phyloP scores from a whole-genome alignment of 2,113 vertebrate genomes.

The Sorex araneus region DNA sequence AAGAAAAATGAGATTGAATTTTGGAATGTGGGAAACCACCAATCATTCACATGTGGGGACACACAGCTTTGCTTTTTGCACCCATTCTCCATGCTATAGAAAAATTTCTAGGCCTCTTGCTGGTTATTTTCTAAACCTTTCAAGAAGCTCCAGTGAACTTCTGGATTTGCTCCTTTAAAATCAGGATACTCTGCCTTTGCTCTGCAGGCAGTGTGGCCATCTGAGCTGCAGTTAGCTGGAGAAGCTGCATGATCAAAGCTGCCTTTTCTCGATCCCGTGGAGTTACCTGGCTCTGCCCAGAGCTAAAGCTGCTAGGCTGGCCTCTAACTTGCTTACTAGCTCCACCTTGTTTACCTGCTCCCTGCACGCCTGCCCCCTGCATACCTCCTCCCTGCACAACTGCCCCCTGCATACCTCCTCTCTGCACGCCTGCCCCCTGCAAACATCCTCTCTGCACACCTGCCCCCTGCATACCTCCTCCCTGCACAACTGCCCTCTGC shows the following conservation, averaged over 20 bases:
- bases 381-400: slow-evolving; percentile 69
- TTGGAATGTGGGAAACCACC: background rate
- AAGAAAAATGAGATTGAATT: slow-evolving; percentile 19
- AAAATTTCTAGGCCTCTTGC: slow-evolving; percentile 40
- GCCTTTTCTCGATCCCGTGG: slow-evolving; percentile 98
- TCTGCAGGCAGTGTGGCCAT: slow-evolving; percentile 98
- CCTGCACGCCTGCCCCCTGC: slow-evolving; percentile 15
- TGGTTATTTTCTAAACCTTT: slow-evolving; percentile 80
- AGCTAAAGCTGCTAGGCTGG: slow-evolving; percentile 94
- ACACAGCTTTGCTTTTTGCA: slow-evolving; percentile 8
- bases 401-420: background rate
- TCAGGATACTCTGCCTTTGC: slow-evolving; percentile 98
- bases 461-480: slow-evolving; percentile 86
- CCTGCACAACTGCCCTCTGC: slow-evolving; percentile 51
- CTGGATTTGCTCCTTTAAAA: slow-evolving; percentile 99
- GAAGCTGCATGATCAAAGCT: slow-evolving; percentile 98
- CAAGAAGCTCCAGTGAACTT: slow-evolving; percentile 96
- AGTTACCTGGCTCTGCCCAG: slow-evolving; percentile 95
- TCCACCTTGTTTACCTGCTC: slow-evolving; percentile 86
- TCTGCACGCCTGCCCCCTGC: background rate
- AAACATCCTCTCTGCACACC: slow-evolving; percentile 65
- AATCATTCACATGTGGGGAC: slow-evolving; percentile 5
- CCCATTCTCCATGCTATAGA: slow-evolving; percentile 41
- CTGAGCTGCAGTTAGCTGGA: slow-evolving; percentile 98
- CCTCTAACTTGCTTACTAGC: slow-evolving; percentile 89